Evolutionary conservation across 2,888 invertebrate genomes (phyloP), one percentile per base, ranked within the genome.

Genomic region (Strigamia transsilvanica): DNA sequence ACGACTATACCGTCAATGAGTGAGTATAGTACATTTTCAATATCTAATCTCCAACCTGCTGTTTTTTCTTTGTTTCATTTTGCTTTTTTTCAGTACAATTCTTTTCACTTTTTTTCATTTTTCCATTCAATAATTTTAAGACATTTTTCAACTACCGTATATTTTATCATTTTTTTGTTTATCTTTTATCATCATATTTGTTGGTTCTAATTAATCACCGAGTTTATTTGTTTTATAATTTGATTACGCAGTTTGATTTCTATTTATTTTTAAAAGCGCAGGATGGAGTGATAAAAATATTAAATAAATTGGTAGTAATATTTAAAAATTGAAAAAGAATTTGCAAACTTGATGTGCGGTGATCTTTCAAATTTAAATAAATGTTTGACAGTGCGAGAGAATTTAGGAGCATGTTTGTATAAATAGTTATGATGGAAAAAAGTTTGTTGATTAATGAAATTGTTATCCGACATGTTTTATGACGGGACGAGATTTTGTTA

Each of bases 11-110:
- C 56, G 15, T 23, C 13, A 13, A 56, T 79, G 38, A 82, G 77
- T 82, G 83, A 80, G 80, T 80, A 80, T 41, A 15, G 27, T 15
- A 38, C 38, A 42, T 80, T 78, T 78, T 23, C 32, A 27, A n/a
- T 78, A 18, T 38, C 38, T 38, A 32, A 38, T 41, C 80, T 80
- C 80, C 79, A 79, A 80, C 32, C 61, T 56, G 80, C 27, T 21
- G 23, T 51, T 27, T 61, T 51, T 18, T 56, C 27, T 56, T 51
- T 23, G n/a, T 80, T 42, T 80, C 18, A 2, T 13, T 23, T 56
- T 80, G 2, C 27, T 51, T 80, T 80, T 1, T 80, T 80, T 4
- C 5, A 10, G 41, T 38, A 38, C 34, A n/a, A 34, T 38, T 32
- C 6, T 79, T 34, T n/a, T 1, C 27, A 27, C n/a, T 38, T 38